Evolutionary conservation across 2,113 vertebrate species (phyloP).

Genomic region (Eurystomus gularis): DNA sequence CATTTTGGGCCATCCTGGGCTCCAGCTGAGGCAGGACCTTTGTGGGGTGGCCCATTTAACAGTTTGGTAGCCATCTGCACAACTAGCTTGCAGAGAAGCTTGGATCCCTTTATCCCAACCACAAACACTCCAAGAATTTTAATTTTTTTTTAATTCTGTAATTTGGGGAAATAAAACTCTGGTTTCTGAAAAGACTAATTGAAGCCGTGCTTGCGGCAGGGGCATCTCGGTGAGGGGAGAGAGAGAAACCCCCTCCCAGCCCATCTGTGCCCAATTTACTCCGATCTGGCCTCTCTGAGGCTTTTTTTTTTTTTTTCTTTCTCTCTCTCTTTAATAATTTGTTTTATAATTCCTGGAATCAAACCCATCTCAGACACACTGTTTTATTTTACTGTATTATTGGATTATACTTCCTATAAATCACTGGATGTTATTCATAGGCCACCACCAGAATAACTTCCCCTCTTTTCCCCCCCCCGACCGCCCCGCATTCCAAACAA

Average conservation of each 20-base stretch:
- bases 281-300: conserved; percentile 76
- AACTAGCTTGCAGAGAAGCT: conserved; percentile 17
- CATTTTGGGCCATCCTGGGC: not conserved
- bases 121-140: conserved; percentile 72
- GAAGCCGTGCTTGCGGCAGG: conserved; percentile 77
- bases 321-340: conserved; percentile 81
- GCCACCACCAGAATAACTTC: conserved; percentile 85
- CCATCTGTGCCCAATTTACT: conserved; percentile 98
- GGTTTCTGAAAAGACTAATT: conserved; percentile 74
- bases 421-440: conserved; percentile 94
- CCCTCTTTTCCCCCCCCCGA: conserved; percentile 76
- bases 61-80: conserved; percentile 65
- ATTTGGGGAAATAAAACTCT: conserved; percentile 75
- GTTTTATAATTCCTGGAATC: conserved; percentile 98
- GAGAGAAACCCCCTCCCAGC: conserved; percentile 67
- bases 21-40: not conserved
- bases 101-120: conserved; percentile 68
- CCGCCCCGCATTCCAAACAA: conserved; percentile 75
- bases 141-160: conserved; percentile 73
- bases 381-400: conserved; percentile 97
- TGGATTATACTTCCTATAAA: conserved; percentile 99
- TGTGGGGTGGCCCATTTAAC: conserved; percentile 53
- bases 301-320: not conserved
- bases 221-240: conserved; percentile 68
- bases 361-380: conserved; percentile 89